phyloP scores from a whole-genome alignment of 2,113 vertebrate species.

The Entomyzon cyanotis region DNA sequence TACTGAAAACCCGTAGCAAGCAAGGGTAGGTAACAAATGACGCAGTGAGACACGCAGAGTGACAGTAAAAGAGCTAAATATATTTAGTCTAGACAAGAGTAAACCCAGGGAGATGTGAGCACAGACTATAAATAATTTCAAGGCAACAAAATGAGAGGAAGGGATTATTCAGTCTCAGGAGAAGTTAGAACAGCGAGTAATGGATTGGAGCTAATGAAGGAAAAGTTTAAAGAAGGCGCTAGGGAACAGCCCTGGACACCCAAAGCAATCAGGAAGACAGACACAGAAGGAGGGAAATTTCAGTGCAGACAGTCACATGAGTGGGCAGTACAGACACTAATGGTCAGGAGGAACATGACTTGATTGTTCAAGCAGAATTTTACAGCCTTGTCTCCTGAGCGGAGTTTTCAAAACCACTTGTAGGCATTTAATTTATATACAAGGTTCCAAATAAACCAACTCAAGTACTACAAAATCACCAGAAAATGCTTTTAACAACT shows the following conservation, averaged over 20 bases:
- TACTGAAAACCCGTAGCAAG: neutral
- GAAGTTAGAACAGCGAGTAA: slow-evolving; percentile 7
- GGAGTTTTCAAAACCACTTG: neutral
- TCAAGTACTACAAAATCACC: neutral
- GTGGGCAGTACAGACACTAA: neutral
- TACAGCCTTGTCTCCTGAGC: neutral
- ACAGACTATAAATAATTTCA: slow-evolving; percentile 60
- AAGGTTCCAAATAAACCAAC: neutral
- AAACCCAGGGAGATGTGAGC: slow-evolving; percentile 43
- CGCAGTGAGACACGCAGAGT: neutral
- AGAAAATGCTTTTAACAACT: neutral
- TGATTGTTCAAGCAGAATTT: slow-evolving; percentile 24
- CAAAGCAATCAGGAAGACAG: slow-evolving; percentile 13
- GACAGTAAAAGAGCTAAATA: slow-evolving; percentile 62
- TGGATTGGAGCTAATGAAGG: slow-evolving; percentile 28
- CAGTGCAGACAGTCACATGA: neutral
- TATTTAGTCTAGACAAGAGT: slow-evolving; percentile 64
- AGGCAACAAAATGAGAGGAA: slow-evolving; percentile 25
- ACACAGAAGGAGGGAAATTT: neutral
- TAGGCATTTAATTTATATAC: neutral
- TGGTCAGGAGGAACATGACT: neutral
- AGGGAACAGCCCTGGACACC: neutral
- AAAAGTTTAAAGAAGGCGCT: slow-evolving; percentile 17
- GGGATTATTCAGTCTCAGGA: slow-evolving; percentile 32
- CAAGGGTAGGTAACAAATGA: neutral